These are phyloP conservation scores for Pantherophis guttatus DNA, from an alignment of 2,113 vertebrate genomes.

Conservation along the genomic window DNA sequence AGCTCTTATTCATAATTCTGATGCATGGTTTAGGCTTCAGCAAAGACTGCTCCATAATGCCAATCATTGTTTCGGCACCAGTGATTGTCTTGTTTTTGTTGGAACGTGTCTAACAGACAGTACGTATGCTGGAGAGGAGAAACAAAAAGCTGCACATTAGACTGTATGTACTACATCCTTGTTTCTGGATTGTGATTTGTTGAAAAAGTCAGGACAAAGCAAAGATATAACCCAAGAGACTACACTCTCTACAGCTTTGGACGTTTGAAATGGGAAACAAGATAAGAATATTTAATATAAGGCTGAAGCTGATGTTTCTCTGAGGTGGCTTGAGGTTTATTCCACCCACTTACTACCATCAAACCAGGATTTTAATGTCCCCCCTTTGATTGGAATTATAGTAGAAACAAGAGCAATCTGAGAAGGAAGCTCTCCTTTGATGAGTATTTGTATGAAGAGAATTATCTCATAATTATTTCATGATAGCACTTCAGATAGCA, in stretches of 20 bases:
- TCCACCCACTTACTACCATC: background rate
- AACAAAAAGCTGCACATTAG: background rate
- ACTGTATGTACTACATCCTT: background rate
- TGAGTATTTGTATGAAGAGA: background rate
- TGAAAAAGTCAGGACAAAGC: background rate
- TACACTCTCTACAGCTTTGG: background rate
- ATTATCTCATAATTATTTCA: background rate
- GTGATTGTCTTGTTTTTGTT: background rate
- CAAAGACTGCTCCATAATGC: background rate
- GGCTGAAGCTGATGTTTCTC: background rate
- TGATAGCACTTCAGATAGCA: fast-evolving
- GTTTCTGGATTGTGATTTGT: background rate
- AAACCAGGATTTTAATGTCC: background rate
- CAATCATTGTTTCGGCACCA: background rate
- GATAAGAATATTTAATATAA: background rate
- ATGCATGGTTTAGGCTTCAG: background rate
- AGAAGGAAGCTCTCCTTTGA: background rate
- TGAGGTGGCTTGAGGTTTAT: background rate
- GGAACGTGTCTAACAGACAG: background rate
- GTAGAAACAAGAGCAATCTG: background rate
- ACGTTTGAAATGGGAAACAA: background rate
- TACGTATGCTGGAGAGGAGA: background rate
- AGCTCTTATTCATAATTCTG: background rate
- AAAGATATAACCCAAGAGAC: background rate
- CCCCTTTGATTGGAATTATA: background rate